Percentiles rank a stretch among this genome's conserved stretches.
These are phyloP conservation scores for Crocidura indochinensis DNA, from an alignment of 2,797 vertebrate genomes.

Conservation along the genomic window DNA sequence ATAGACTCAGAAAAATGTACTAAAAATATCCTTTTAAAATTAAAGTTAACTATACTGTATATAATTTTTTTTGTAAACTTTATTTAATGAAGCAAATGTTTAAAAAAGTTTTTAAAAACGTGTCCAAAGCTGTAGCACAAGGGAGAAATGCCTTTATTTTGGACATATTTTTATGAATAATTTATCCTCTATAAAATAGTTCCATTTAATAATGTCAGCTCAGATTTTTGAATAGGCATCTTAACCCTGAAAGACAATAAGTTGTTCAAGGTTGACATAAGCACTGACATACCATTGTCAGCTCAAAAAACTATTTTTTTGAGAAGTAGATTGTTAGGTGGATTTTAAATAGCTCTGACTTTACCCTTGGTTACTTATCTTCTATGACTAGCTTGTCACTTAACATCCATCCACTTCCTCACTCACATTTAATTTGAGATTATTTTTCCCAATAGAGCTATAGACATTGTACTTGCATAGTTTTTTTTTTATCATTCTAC, in stretches of 20 bases:
- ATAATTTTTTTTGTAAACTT: neutral
- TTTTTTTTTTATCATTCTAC: neutral
- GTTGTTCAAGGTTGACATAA: neutral
- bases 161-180: neutral
- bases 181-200: constrained; percentile 17
- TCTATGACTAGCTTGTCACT: neutral
- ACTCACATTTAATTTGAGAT: neutral
- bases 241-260: neutral
- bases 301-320: neutral
- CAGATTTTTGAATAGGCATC: neutral
- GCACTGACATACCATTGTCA: neutral
- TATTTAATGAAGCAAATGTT: neutral
- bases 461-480: neutral
- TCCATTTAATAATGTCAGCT: neutral
- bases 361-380: neutral
- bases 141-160: neutral
- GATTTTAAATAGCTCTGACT: neutral
- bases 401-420: neutral
- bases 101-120: constrained; percentile 9
- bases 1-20: too few species aligned
- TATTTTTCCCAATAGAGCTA: neutral
- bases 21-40: neutral
- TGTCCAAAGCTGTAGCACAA: neutral
- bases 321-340: neutral
- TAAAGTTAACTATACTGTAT: constrained; percentile 15